Base-by-base conservation (phyloP, 2,113 vertebrate species). In the Benitochromis conjunctus region DNA sequence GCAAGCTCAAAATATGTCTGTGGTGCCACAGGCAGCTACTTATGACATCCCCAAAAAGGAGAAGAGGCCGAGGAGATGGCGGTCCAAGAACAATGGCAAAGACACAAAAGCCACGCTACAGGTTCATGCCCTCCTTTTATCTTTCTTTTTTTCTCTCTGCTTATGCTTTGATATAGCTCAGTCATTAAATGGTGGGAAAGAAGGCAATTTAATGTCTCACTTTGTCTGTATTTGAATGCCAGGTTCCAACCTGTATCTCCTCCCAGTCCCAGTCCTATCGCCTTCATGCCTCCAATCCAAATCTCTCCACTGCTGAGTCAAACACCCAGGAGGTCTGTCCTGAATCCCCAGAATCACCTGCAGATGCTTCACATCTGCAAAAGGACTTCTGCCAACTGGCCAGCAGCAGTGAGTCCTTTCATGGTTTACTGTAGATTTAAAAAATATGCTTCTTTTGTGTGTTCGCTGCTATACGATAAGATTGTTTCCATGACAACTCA, bases 41-140 rank as follows among this genome's bases (percentile, higher is more conserved):
- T 97, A 97, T 89, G 97, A 98, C 95, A 97, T 97, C 89, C 97
- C 97, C 46, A 98, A 98, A 95, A 99, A 99, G 88, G 98, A 98
- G 90, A 99, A 98, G 92, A 97, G 97, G 91, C 96, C 97, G 26
- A 97, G 95, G 88, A 97, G 96, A 86, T 99, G 98, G 98, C 94
- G 97, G 88, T 96, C 97, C 92, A 97, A 97, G 95, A 97, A 96
- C 92, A 95, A 96, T 86, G 96, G 96, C 88, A 99, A 99, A 97
- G 97, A 95, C 48, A 8, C 81, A 62, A 95, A 95, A 92, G 4
- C 96, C 95, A 97, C 89, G 4, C 95, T 98, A 80, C 98, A 99
- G 97, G 98, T 99, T 95, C 89, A 64, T 1, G 0, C 2, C 4
- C 51, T 34, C 21, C 14, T 46, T 80, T 5, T 55, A 4, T 13